Conservation (phyloP, 2,888 invertebrate species). For the Dichetophora obliterata region DNA sequence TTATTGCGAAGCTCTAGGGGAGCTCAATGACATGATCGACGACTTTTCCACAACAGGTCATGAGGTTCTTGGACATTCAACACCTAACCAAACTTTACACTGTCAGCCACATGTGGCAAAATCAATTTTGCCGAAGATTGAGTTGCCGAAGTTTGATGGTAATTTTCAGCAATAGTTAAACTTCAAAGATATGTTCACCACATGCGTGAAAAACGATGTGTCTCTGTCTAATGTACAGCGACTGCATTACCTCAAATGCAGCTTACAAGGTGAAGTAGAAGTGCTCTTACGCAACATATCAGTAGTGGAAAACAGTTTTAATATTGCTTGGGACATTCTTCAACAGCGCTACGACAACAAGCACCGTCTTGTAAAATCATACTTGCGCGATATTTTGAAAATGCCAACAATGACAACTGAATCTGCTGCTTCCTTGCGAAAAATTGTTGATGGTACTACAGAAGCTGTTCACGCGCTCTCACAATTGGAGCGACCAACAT, state of each 20-base stretch:
- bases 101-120: background rate
- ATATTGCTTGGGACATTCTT: slow-evolving; percentile 35
- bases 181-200: slow-evolving; percentile 38
- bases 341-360: slow-evolving; percentile 39
- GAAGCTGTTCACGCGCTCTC: slow-evolving; percentile 36
- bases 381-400: slow-evolving; percentile 31
- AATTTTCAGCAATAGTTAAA: slow-evolving; percentile 31
- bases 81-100: background rate
- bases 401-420: slow-evolving; percentile 16
- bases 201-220: slow-evolving; percentile 39
- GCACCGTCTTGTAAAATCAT: slow-evolving; percentile 32
- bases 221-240: slow-evolving; percentile 17
- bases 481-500: slow-evolving; percentile 35
- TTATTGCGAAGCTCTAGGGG: slow-evolving; percentile 33
- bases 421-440: background rate
- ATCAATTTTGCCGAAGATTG: background rate
- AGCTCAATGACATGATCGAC: slow-evolving; percentile 18
- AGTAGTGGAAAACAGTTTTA: slow-evolving; percentile 30
- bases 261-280: slow-evolving; percentile 32
- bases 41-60: background rate
- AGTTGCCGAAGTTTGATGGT: slow-evolving; percentile 24
- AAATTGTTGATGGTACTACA: slow-evolving; percentile 30
- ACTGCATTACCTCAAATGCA: slow-evolving; percentile 35
- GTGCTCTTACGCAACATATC: background rate
- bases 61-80: too few species aligned